Base-by-base conservation (phyloP, 2,113 vertebrate genomes). In the Chaetodon trifascialis region DNA sequence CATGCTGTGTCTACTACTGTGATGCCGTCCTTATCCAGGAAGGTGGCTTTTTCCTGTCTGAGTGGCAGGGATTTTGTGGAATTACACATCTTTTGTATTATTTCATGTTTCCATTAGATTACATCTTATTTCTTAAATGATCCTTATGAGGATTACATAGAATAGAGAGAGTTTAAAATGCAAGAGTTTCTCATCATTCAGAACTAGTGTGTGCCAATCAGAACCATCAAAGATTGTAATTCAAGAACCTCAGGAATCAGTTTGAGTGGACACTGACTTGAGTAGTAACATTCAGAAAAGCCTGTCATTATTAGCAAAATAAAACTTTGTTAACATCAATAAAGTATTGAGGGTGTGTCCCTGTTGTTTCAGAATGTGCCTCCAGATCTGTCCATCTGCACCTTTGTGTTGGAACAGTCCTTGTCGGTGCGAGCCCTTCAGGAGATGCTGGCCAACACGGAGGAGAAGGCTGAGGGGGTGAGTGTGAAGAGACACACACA, bases 311-410 rank as follows among this genome's bases (percentile, higher is more conserved):
- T 44, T 44, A 44, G 10, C 3, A 47, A 4, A 5, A 47, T 47
- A 14, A 4, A 21, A 0, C 0, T 14, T 30, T 47, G 51, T 52
- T 36, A 34, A 4, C 44, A 30, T 7, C 11, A 30, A 7, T n/a
- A 21, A 36, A 19, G 67, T 10, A 23, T 42, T 10, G 11, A 1
- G 46, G 0, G 1, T 54, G 38, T 71, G 19, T 71, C 46, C 1
- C 16, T 85, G 63, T 94, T 51, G 38, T 73, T 83, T 40, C 94
- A 99, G 98, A 99, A 99, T 96, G 98, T 99, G n/a, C 98, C 98
- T 85, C 97, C 98, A 42, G 98, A 99, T 91, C 96, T 99, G 84
- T 99, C 98, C 82, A 99, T 99, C 89, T 99, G 98, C 83, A 98
- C 97, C n/a, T 99, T 99, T 40, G 97, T 99, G 76, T 90, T 99